Evolutionary conservation across 2,113 vertebrate genomes (phyloP).

Genomic region (Anarhynchus alexandrinus): DNA sequence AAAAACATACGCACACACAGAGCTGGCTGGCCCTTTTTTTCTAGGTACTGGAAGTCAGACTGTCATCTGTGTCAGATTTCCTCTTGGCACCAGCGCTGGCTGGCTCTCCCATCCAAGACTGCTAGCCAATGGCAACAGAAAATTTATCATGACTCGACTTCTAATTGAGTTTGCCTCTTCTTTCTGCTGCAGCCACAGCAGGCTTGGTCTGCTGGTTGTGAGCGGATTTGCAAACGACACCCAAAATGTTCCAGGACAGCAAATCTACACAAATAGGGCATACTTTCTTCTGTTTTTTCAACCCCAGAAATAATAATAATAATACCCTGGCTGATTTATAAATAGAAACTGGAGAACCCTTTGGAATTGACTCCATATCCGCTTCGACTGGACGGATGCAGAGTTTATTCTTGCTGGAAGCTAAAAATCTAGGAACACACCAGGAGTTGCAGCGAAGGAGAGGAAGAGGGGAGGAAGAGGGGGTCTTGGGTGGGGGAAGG

Average conservation of each 20-base stretch:
- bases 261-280: not conserved
- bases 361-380: not conserved
- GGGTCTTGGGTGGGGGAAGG: not conserved
- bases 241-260: not conserved
- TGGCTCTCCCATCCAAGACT: not conserved
- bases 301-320: not conserved
- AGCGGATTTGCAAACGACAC: not conserved
- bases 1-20: not conserved
- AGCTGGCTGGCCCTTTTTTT: not conserved
- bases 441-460: not conserved
- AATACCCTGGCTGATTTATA: not conserved
- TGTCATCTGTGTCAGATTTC: slow-evolving; percentile 47
- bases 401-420: not conserved
- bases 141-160: not conserved
- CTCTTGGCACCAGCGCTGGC: not conserved
- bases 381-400: not conserved
- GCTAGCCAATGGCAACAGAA: slow-evolving; percentile 57
- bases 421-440: not conserved
- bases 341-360: slow-evolving; percentile 25
- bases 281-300: not conserved
- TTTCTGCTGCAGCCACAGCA: not conserved
- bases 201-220: not conserved
- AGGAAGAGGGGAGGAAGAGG: not conserved
- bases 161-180: not conserved
- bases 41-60: slow-evolving; percentile 21